Evolutionary conservation across 1,140 invertebrate species (phyloP), one percentile per base, ranked within the genome.

Genomic region (Dufourea novaeangliae): DNA sequence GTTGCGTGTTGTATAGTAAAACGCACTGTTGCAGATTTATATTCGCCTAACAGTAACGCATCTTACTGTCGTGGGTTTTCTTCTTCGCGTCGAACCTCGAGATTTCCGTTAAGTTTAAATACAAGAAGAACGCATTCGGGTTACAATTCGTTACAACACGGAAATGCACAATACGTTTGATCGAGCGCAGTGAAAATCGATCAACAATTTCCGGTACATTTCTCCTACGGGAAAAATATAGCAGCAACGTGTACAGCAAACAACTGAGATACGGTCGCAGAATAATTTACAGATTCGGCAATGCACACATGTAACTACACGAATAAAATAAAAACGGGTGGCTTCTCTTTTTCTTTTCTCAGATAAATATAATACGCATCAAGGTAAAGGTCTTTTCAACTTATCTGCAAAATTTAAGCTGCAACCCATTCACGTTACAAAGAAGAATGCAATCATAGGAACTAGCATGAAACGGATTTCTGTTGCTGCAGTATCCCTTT

Each of bases 391-490:
- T 3, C 39, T 41, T 14, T 66, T 50, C 46, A 62, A 74, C 37
- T 67, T 17, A 67, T 74, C 50, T 56, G 46, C 62, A 34, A 67
- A 74, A 67, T 74, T 74, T 44, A 74, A 75, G 64, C 73, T 69
- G 73, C 64, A 75, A 75, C 67, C 29, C 73, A 75, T 75, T 59
- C 73, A 69, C 73, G 39, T 75, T 34, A 68, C 73, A 69, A 74
- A 75, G 73, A 75, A 75, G 73, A 75, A 75, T 69, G 73, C 64
- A 75, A 74, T 74, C n/a, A 67, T 74, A 74, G 72, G 64, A 69
- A 75, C 73, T 68, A 75, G 39, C 62, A 74, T 56, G 72, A 74
- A 74, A 74, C 72, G 72, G 72, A 74, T 74, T n/a, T 74, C 37
- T 74, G 62, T 56, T 73, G 62, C 52, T 73, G 71, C 64, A 66